These are phyloP conservation scores for Capitella teleta DNA, from an alignment of 1,140 invertebrate genomes.

Conservation along the genomic window DNA sequence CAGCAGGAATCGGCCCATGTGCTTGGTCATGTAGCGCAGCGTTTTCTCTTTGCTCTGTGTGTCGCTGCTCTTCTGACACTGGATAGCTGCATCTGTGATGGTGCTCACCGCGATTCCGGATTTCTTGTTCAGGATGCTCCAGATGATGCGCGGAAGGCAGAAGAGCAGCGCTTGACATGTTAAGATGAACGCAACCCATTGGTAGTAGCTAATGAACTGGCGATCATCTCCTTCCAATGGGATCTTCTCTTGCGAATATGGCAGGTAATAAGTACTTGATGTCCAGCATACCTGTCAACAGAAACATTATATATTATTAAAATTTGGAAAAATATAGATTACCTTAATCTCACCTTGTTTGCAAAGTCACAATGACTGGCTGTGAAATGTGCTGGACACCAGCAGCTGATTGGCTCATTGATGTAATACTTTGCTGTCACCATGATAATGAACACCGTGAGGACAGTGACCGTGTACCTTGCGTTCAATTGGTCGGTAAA, in stretches of 20 bases:
- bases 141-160: slow-evolving; percentile 14
- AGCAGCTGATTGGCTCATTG: too few relatives aligned
- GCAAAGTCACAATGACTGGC: too few relatives aligned
- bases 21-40: slow-evolving; percentile 2
- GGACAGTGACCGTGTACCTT: too few relatives aligned
- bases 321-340: too few relatives aligned
- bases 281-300: slow-evolving; percentile 46
- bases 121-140: slow-evolving; percentile 8
- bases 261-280: slow-evolving; percentile 43
- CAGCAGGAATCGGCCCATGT: background rate
- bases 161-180: slow-evolving; percentile 16
- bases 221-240: background rate
- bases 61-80: slow-evolving; percentile 2
- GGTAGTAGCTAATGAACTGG: slow-evolving; percentile 13
- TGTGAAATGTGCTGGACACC: too few relatives aligned
- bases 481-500: too few relatives aligned
- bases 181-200: slow-evolving; percentile 17
- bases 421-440: too few relatives aligned
- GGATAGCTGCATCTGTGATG: slow-evolving; percentile 4
- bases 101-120: slow-evolving; percentile 4
- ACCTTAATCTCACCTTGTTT: too few relatives aligned
- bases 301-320: too few relatives aligned
- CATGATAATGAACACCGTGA: too few relatives aligned
- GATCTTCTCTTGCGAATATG: slow-evolving; percentile 15
- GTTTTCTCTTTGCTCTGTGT: background rate